phyloP scores from a whole-genome alignment of 2,888 invertebrate species.

The Andrena fulva region DNA sequence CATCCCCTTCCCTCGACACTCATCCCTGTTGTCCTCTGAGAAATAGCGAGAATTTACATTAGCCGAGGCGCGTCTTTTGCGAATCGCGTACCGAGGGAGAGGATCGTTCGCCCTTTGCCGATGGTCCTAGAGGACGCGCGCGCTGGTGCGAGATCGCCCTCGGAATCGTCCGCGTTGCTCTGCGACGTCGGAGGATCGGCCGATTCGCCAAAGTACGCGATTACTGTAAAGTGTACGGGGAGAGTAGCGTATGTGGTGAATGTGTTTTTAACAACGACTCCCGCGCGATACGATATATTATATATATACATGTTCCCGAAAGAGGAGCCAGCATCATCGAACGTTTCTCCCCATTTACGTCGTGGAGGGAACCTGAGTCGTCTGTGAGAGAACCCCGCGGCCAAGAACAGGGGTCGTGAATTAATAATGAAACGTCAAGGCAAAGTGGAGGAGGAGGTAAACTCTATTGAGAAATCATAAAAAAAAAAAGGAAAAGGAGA shows the following conservation, averaged over 20 bases:
- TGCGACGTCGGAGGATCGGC: background rate
- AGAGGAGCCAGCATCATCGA: constrained; percentile 23
- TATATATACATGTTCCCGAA: background rate
- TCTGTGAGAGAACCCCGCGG: constrained; percentile 44
- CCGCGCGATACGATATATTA: constrained; percentile 14
- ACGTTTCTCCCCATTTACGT: background rate
- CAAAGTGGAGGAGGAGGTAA: constrained; percentile 26
- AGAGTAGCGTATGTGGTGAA: constrained; percentile 28
- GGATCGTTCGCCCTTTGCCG: constrained; percentile 2
- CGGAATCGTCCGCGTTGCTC: background rate
- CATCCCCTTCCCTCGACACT: constrained; percentile 22
- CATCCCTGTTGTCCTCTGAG: constrained; percentile 1
- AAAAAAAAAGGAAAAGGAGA: background rate
- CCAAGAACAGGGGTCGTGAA: constrained; percentile 56
- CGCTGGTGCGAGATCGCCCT: background rate
- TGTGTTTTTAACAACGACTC: constrained; percentile 42
- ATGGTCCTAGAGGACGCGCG: background rate
- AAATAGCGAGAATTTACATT: constrained; percentile 30
- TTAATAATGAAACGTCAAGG: constrained; percentile 68
- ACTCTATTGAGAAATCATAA: background rate
- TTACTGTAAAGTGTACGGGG: constrained; percentile 19
- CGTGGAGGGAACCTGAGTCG: constrained; percentile 57
- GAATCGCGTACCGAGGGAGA: constrained; percentile 4
- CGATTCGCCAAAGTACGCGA: constrained; percentile 34
- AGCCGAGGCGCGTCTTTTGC: constrained; percentile 30